Percentiles rank a stretch among this genome's conserved stretches.
phyloP scores from a whole-genome alignment of 64 coral and sea anemone species.

The Acropora yongei region DNA sequence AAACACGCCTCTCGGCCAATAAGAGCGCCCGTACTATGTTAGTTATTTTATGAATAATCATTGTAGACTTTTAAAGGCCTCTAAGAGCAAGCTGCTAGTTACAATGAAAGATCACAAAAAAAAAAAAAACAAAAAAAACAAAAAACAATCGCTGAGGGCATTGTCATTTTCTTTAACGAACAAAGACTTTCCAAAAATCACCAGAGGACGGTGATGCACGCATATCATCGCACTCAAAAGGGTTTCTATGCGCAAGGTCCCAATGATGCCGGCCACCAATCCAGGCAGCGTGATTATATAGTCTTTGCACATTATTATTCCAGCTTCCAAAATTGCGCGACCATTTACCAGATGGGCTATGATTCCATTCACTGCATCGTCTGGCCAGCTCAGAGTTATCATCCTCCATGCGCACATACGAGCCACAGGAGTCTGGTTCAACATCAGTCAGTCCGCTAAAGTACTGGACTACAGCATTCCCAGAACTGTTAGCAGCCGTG shows the following conservation, averaged over 20 bases:
- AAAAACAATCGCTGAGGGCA: too few species aligned
- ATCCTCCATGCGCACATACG: neutral
- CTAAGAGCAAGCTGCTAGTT: too few species aligned
- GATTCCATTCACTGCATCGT: neutral
- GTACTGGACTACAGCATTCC: constrained; percentile 11
- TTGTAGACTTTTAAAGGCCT: too few species aligned
- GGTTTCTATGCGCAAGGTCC: neutral
- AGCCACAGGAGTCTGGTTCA: neutral
- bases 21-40: too few species aligned
- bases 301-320: neutral
- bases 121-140: too few species aligned
- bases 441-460: constrained; percentile 7
- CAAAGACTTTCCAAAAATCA: constrained; percentile 36
- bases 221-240: neutral
- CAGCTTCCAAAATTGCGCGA: neutral
- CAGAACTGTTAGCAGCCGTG: neutral
- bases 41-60: too few species aligned
- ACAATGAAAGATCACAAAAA: too few species aligned
- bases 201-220: neutral
- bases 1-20: too few species aligned
- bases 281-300: neutral
- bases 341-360: neutral
- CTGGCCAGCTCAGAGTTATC: neutral
- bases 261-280: neutral
- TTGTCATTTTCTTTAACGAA: neutral